A percentile compares a stretch with the other conserved stretches of the same genome.
phyloP scores from a whole-genome alignment of 2,888 invertebrate species.

The Apantesis nais region DNA sequence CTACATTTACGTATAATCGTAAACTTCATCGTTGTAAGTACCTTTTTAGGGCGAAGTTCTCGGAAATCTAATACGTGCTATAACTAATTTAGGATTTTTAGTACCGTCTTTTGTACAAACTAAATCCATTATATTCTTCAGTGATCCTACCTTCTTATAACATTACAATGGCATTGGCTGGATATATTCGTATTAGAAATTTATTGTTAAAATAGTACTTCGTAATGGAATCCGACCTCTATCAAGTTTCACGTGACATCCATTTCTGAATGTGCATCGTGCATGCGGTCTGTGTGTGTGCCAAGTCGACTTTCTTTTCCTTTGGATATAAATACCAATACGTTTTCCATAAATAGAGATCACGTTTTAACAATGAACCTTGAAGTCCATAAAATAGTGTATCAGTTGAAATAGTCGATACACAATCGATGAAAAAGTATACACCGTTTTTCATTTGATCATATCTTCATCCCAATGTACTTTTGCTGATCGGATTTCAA shows the following conservation, averaged over 20 bases:
- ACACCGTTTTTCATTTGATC: background rate
- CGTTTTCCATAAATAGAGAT: constrained; percentile 2
- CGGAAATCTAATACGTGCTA: constrained; percentile 58
- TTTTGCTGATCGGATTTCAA: background rate
- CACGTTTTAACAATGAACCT: background rate
- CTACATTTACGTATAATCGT: constrained; percentile 43
- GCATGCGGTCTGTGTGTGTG: constrained; percentile 60
- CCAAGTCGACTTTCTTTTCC: constrained; percentile 70
- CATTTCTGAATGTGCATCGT: constrained; percentile 53
- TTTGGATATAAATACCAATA: constrained; percentile 44
- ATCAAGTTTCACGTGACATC: constrained; percentile 55
- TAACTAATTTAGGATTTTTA: constrained; percentile 36
- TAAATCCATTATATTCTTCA: constrained; percentile 43
- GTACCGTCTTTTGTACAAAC: constrained; percentile 47
- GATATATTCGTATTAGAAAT: constrained; percentile 34
- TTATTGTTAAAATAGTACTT: constrained; percentile 49
- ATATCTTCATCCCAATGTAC: background rate
- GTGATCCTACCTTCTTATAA: constrained; percentile 37
- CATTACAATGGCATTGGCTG: constrained; percentile 26
- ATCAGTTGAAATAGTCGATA: background rate
- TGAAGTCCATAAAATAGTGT: background rate
- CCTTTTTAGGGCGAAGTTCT: constrained; percentile 65
- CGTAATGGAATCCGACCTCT: constrained; percentile 56
- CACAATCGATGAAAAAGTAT: background rate
- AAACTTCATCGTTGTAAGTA: constrained; percentile 61